Evolutionary conservation across 2,797 vertebrate species (phyloP).

Genomic region (Sebastes vulpes): DNA sequence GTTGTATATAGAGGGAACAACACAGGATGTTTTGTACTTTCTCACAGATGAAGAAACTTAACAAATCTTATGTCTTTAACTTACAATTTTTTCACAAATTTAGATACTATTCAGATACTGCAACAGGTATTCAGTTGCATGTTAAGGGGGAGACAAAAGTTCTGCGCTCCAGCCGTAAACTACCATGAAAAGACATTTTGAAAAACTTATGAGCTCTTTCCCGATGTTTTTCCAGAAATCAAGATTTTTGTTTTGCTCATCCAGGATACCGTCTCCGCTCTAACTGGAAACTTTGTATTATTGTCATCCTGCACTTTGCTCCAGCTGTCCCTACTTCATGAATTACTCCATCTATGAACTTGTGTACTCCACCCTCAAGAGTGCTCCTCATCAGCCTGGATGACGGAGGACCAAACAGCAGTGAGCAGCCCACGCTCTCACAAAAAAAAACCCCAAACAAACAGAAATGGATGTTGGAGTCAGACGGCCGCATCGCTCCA

Average conservation of each 20-base stretch:
- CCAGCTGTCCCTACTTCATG: background rate
- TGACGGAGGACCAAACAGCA: slow-evolving; percentile 8
- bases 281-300: background rate
- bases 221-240: background rate
- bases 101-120: background rate
- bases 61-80: background rate
- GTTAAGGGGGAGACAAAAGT: background rate
- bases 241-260: background rate
- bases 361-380: background rate
- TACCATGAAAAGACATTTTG: background rate
- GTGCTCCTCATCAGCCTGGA: background rate
- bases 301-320: background rate
- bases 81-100: background rate
- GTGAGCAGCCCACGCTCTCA: background rate
- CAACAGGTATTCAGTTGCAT: background rate
- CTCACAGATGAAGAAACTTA: background rate
- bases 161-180: background rate
- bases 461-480: background rate
- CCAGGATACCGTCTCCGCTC: background rate
- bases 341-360: background rate
- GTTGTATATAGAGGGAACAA: background rate
- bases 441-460: background rate
- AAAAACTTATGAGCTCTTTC: background rate
- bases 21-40: background rate
- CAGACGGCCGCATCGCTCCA: background rate